Evolutionary conservation across 2,888 invertebrate species (phyloP), one percentile per base, ranked within the genome.

Genomic region (Mythimna ferrago): DNA sequence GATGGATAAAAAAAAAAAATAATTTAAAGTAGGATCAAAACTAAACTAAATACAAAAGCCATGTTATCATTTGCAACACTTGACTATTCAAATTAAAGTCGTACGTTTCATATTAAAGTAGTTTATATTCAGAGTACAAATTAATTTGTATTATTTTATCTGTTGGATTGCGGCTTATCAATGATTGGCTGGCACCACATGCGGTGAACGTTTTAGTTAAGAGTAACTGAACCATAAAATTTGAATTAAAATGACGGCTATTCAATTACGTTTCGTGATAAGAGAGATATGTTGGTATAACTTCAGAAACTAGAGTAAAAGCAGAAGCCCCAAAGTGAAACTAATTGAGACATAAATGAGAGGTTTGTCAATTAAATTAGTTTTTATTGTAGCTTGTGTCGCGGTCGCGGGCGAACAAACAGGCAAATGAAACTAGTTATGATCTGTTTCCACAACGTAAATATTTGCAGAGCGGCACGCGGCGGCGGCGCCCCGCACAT

Each of bases 371-470:
- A 91, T 91, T 90, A 90, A 87, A 89, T 86, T 83, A 78, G 78
- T 89, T 89, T 89, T 89, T 88, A 88, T 85, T 82, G 75, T 71
- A 61, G 73, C 53, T 57, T 81, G 83, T 79, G 80, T 84, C 78
- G 82, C 78, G 66, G 64, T 83, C 78, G 83, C 79, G 69, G 66
- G 73, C 61, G 69, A 86, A 90, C 90, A 92, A 91, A 93, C 90
- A 91, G 84, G 81, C 91, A 92, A 94, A 93, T 93, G 89, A 93
- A 94, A 94, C 93, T 93, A 94, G 94, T 94, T 95, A 95, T 95
- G 95, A 95, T 94, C 95, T 93, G 95, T 93, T 94, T 92, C 93
- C 94, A 92, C 93, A 94, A 94, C 93, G 95, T 96, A 96, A 96
- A 96, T 96, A 96, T 96, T 96, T 94, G 95, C 94, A 88, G 93